Conservation (phyloP, 2,888 invertebrate species). For the Metopia argyrocephala region DNA sequence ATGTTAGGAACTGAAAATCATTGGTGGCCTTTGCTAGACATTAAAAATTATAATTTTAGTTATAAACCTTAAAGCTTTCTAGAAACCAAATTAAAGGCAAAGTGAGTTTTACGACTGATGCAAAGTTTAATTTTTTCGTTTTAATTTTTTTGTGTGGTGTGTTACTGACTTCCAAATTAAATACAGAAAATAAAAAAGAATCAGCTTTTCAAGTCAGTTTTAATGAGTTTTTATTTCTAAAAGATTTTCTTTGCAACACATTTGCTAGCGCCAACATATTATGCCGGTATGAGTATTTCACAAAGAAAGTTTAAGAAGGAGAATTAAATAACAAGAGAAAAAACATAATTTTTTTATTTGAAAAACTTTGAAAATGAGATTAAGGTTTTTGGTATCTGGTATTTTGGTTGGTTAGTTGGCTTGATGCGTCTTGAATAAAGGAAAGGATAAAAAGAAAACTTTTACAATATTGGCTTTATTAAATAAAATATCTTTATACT, state of each 20-base stretch:
- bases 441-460: conserved; percentile 3
- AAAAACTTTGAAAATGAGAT: conserved; percentile 8
- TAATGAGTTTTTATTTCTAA: not conserved
- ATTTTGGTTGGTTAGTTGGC: not conserved
- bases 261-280: not conserved
- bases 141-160: too few relatives aligned
- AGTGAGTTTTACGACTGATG: too few relatives aligned
- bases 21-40: too few relatives aligned
- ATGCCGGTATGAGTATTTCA: too few relatives aligned
- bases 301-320: not conserved
- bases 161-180: not conserved
- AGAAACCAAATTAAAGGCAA: too few relatives aligned
- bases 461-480: not conserved
- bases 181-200: not conserved
- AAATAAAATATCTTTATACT: not conserved
- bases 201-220: not conserved
- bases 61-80: too few relatives aligned
- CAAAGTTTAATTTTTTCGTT: too few relatives aligned
- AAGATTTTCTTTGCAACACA: not conserved
- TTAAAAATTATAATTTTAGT: too few relatives aligned
- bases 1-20: too few relatives aligned
- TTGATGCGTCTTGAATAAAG: not conserved
- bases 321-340: not conserved
- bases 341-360: not conserved
- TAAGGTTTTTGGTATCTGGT: conserved; percentile 12